These are phyloP conservation scores for Malthinus seriepunctatus DNA, from an alignment of 2,888 invertebrate species.

Conservation along the genomic window DNA sequence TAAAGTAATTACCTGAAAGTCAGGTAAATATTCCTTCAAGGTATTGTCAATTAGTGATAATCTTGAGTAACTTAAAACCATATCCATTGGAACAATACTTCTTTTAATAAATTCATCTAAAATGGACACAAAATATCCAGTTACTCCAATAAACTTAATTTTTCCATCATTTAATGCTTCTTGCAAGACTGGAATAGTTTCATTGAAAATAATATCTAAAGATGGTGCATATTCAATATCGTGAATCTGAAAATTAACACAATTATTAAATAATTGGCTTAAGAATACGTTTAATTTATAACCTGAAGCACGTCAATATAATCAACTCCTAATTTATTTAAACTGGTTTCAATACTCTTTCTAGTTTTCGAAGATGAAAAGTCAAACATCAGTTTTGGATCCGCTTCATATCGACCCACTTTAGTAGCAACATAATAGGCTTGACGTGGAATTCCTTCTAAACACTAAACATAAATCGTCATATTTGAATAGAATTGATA, in stretches of 20 bases:
- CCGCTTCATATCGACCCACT: slow-evolving; percentile 80
- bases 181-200: slow-evolving; percentile 83
- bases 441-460: slow-evolving; percentile 70
- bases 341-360: slow-evolving; percentile 75
- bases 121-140: slow-evolving; percentile 80
- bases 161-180: slow-evolving; percentile 73
- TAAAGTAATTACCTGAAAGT: slow-evolving; percentile 66
- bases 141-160: slow-evolving; percentile 81
- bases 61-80: slow-evolving; percentile 78
- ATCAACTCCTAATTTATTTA: slow-evolving; percentile 72
- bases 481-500: background rate
- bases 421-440: slow-evolving; percentile 92
- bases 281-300: slow-evolving; percentile 12
- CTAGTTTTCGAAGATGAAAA: slow-evolving; percentile 77
- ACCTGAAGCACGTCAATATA: slow-evolving; percentile 92
- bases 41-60: slow-evolving; percentile 80
- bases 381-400: slow-evolving; percentile 79
- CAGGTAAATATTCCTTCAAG: slow-evolving; percentile 71
- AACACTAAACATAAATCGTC: slow-evolving; percentile 34
- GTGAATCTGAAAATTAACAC: slow-evolving; percentile 70
- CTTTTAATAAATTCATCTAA: slow-evolving; percentile 75
- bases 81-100: slow-evolving; percentile 66
- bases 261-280: background rate
- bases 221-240: slow-evolving; percentile 87
- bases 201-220: slow-evolving; percentile 74